Evolutionary conservation across 2,888 invertebrate genomes (phyloP).

Genomic region (Drosophila leonis): DNA sequence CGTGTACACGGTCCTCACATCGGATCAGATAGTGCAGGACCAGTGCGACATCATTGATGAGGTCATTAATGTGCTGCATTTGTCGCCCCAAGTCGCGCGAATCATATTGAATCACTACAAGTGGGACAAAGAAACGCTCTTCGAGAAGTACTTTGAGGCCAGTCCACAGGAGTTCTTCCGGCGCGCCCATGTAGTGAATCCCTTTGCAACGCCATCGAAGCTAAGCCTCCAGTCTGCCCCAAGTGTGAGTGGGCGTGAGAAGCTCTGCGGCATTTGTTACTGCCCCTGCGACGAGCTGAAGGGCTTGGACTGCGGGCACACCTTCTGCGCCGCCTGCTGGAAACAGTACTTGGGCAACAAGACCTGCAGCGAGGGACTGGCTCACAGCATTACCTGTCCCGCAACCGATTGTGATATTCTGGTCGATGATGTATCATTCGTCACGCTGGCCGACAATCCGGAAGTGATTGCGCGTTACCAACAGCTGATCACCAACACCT

Average conservation of each 20-base stretch:
- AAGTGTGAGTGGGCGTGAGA: constrained; percentile 86
- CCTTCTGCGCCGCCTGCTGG: constrained; percentile 98
- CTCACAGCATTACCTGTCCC: constrained; percentile 98
- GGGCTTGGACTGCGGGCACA: constrained; percentile 97
- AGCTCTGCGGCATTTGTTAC: constrained; percentile 96
- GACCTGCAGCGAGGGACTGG: constrained; percentile 98
- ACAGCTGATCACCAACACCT: constrained; percentile 98
- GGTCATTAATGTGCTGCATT: constrained; percentile 97
- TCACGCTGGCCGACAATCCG: constrained; percentile 94
- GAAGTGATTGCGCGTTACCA: constrained; percentile 97
- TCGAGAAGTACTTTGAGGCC: constrained; percentile 98
- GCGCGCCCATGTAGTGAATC: constrained; percentile 97
- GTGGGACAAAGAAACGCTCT: constrained; percentile 99
- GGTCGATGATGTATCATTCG: constrained; percentile 98
- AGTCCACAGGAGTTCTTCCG: constrained; percentile 97
- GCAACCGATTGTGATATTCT: constrained; percentile 98
- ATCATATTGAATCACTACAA: constrained; percentile 98
- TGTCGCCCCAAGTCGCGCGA: constrained; percentile 95
- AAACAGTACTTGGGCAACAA: constrained; percentile 98
- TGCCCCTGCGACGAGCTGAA: constrained; percentile 96
- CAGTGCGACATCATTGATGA: constrained; percentile 99
- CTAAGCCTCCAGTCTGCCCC: constrained; percentile 86
- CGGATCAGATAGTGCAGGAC: constrained; percentile 98
- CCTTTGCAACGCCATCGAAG: constrained; percentile 90
- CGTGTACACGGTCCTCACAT: constrained; percentile 96